Evolutionary conservation across 1,140 invertebrate genomes (phyloP).

Genomic region (Caligus rogercresseyi): DNA sequence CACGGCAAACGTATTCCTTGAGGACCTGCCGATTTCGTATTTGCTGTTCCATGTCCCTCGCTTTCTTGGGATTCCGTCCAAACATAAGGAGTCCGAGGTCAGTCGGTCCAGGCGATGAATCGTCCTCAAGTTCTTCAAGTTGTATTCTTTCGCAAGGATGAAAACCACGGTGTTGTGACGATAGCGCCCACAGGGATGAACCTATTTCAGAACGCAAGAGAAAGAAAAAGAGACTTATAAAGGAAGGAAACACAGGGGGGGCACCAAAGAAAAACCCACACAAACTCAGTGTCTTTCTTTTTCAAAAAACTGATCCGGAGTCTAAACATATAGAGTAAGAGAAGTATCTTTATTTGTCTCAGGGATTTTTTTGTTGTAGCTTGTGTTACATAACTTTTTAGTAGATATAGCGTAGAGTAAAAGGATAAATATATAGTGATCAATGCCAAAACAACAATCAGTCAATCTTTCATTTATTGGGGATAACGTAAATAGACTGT

Average conservation of each 20-base stretch:
- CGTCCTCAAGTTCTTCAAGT: constrained; percentile 77
- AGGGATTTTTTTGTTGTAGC: too few relatives aligned
- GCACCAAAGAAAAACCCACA: constrained; percentile 16
- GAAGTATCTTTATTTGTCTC: too few relatives aligned
- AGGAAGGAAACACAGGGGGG: not conserved
- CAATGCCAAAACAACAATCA: too few relatives aligned
- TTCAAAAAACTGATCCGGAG: not conserved
- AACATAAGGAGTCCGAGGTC: constrained; percentile 46
- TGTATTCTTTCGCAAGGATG: constrained; percentile 88
- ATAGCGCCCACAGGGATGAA: constrained; percentile 90
- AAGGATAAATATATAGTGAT: too few relatives aligned
- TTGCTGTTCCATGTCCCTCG: constrained; percentile 79
- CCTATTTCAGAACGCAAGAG: constrained; percentile 35
- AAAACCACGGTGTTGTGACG: constrained; percentile 88
- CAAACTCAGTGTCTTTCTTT: constrained; percentile 4
- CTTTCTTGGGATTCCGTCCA: constrained; percentile 55
- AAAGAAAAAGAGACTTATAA: not conserved
- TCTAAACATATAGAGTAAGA: too few relatives aligned
- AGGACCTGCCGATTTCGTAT: constrained; percentile 72
- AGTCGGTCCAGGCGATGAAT: constrained; percentile 74
- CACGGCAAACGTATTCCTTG: constrained; percentile 92
- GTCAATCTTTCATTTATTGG: too few relatives aligned
- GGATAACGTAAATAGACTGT: too few relatives aligned
- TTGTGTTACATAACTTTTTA: too few relatives aligned
- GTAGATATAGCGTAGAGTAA: too few relatives aligned